A percentile compares a stretch with the other conserved stretches of the same genome.
Conservation (phyloP, 2,797 vertebrate species). For the Falco concolor region DNA sequence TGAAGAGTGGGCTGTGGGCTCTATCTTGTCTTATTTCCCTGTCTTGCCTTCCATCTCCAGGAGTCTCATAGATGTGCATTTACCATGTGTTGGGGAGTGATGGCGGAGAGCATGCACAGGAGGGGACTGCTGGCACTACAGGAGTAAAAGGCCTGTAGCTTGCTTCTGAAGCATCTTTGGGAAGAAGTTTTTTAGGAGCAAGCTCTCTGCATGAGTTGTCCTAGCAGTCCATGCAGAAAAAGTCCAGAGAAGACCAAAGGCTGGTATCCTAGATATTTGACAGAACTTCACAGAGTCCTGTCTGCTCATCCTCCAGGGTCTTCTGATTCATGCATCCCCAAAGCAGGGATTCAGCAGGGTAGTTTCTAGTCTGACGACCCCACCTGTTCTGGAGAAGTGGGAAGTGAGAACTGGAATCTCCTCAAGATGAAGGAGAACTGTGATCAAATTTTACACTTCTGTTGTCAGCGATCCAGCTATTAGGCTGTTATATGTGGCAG, state of each 20-base stretch:
- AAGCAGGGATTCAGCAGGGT: background rate
- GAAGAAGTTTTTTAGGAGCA: background rate
- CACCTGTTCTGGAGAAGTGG: background rate
- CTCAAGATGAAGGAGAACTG: background rate
- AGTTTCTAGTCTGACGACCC: background rate
- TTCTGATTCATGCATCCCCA: background rate
- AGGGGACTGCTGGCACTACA: background rate
- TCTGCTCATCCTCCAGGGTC: background rate
- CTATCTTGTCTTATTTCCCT: background rate
- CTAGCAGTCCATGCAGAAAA: background rate
- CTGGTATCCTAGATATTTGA: background rate
- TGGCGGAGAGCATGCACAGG: background rate
- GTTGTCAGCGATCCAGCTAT: background rate
- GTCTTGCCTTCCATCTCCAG: background rate
- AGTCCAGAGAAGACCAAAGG: background rate
- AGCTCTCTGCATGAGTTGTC: background rate
- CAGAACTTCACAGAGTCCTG: background rate
- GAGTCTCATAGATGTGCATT: background rate
- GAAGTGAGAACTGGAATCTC: slow-evolving; percentile 24
- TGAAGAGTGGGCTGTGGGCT: background rate
- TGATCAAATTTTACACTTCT: background rate
- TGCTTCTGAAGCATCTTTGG: background rate
- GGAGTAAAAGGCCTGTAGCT: background rate
- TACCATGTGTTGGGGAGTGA: background rate
- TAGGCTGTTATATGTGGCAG: background rate